These are phyloP conservation scores for Callithrix jacchus DNA, from an alignment of 2,113 vertebrate species.

Conservation along the genomic window DNA sequence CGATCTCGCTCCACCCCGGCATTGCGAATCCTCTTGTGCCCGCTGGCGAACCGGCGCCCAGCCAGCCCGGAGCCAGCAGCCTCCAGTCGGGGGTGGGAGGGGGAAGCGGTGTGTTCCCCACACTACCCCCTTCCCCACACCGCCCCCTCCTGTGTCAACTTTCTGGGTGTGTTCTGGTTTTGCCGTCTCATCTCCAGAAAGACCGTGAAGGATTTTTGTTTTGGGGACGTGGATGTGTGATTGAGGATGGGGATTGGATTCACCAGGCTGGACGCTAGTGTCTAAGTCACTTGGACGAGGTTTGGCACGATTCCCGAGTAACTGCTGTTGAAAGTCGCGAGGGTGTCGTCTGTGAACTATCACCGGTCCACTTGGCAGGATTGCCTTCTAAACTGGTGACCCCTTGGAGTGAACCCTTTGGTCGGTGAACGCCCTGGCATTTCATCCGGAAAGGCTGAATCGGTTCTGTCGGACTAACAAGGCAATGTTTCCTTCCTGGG, in stretches of 20 bases:
- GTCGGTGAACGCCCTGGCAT: background rate
- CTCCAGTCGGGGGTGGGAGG: background rate
- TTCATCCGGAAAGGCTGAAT: background rate
- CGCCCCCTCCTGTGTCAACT: conserved; percentile 21
- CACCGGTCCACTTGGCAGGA: background rate
- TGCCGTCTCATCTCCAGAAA: conserved; percentile 42
- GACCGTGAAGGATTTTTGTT: background rate
- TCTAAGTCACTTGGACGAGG: background rate
- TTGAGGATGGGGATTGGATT: background rate
- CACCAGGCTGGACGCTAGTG: background rate
- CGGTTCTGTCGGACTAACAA: background rate
- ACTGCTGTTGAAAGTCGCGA: background rate
- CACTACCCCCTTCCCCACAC: background rate
- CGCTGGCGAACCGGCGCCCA: background rate
- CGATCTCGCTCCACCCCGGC: background rate
- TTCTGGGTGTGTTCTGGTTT: conserved; percentile 48
- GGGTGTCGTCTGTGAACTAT: background rate
- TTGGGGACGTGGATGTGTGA: background rate
- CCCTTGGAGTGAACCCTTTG: background rate
- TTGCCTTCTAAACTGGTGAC: background rate
- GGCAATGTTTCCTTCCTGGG: background rate
- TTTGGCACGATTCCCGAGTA: background rate
- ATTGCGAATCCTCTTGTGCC: background rate
- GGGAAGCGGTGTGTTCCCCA: background rate
- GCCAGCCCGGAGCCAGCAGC: background rate